phyloP scores from a whole-genome alignment of 2,888 invertebrate genomes.

The Drosophila monieri region DNA sequence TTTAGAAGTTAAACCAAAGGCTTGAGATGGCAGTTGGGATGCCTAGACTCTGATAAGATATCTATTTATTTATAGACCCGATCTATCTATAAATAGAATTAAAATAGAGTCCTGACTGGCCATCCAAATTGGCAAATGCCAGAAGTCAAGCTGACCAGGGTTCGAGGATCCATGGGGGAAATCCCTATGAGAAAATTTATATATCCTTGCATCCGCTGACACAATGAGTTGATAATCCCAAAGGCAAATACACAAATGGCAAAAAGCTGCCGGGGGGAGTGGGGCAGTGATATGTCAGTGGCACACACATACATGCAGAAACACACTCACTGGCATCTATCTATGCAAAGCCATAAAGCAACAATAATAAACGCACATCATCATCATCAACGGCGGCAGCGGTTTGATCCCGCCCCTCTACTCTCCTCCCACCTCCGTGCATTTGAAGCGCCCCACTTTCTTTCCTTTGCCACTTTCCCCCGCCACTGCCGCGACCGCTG shows the following conservation, averaged over 20 bases:
- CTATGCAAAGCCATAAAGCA: slow-evolving; percentile 75
- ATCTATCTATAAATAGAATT: slow-evolving; percentile 31
- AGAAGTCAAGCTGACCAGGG: slow-evolving; percentile 23
- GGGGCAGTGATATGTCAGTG: slow-evolving; percentile 34
- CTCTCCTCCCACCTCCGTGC: slow-evolving; percentile 6
- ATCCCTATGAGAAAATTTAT: slow-evolving; percentile 43
- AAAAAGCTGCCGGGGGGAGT: slow-evolving; percentile 11
- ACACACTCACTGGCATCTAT: slow-evolving; percentile 41
- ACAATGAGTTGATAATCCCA: slow-evolving; percentile 78
- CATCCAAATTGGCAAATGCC: slow-evolving; percentile 57
- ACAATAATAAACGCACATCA: slow-evolving; percentile 79
- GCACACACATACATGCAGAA: slow-evolving; percentile 14
- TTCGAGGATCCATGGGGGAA: neutral
- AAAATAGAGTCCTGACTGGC: slow-evolving; percentile 28
- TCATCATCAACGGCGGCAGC: slow-evolving; percentile 60
- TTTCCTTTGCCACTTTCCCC: slow-evolving; percentile 1
- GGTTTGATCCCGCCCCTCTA: neutral
- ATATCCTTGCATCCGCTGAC: slow-evolving; percentile 41
- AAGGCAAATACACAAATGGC: slow-evolving; percentile 58
- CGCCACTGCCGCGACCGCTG: slow-evolving; percentile 22
- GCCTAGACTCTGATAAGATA: too few species aligned
- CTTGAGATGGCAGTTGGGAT: too few species aligned
- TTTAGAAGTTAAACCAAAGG: too few species aligned
- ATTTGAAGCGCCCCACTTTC: neutral
- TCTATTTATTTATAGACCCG: slow-evolving; percentile 38